phyloP scores from a whole-genome alignment of 1,140 invertebrate genomes.

The Pissodes strobi region DNA sequence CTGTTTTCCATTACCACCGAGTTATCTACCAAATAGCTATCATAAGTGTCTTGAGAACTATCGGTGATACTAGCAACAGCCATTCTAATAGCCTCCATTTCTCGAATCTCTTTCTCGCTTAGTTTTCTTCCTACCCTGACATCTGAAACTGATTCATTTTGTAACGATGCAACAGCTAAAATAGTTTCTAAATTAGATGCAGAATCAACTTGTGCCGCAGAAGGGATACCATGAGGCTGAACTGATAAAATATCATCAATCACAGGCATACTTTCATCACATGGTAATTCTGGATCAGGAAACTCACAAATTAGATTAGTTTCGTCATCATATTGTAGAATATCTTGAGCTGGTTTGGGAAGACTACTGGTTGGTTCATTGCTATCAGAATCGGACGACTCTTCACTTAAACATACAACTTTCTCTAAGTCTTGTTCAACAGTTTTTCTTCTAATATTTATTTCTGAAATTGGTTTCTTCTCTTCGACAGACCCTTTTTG shows the following conservation, averaged over 20 bases:
- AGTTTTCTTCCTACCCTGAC: conserved; percentile 1
- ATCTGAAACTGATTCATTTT: conserved; percentile 22
- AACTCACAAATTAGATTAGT: conserved; percentile 9
- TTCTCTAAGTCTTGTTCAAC: conserved; percentile 32
- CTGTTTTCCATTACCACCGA: background rate
- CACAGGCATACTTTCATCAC: background rate
- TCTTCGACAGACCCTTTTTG: too few relatives aligned
- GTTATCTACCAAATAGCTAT: conserved; percentile 19
- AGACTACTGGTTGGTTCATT: background rate
- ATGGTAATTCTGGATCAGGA: background rate
- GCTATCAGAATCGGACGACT: conserved; percentile 24
- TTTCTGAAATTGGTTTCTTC: conserved; percentile 11
- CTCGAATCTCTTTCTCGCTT: conserved; percentile 36
- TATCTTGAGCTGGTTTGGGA: conserved; percentile 1
- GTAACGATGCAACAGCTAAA: conserved; percentile 37
- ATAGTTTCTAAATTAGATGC: conserved; percentile 39
- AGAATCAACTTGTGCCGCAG: background rate
- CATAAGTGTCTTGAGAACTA: conserved; percentile 31
- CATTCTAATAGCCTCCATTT: conserved; percentile 39
- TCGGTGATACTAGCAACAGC: conserved; percentile 38
- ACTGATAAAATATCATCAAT: conserved; percentile 2
- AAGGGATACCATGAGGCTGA: background rate
- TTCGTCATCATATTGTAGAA: background rate
- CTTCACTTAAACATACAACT: conserved; percentile 33
- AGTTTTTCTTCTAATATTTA: conserved; percentile 27